Base-by-base conservation (phyloP, 2,797 vertebrate species). In the Myotis pilosus region DNA sequence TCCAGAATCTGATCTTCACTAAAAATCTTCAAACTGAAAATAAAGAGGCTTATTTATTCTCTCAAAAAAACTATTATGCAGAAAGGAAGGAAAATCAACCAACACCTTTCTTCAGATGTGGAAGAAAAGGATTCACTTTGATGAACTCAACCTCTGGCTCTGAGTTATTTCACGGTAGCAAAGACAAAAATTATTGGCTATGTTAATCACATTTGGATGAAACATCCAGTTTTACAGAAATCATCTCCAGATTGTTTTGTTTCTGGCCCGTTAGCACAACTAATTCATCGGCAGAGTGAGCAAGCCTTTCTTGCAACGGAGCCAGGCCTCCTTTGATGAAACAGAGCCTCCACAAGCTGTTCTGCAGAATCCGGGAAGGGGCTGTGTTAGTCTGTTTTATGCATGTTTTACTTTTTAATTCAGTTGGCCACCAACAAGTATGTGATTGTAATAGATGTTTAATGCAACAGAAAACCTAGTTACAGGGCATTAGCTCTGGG, bases 241-340 rank as follows among this genome's bases (percentile, higher is more conserved):
- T 68, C 62, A 41, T 86, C 25, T 55, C 74, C 89, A 95, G 75
- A 95, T 94, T 92, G 64, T 94, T 95, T 93, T 87, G 85, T 94
- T 96, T 95, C 94, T 91, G 94, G 95, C 92, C 91, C 6, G 0
- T 85, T 47, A 72, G 76, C 89, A 91, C 87, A 78, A 72, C 91
- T 86, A 93, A 95, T 93, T 97, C 92, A 93, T 96, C 90, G 78
- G 85, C 75, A 96, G 97, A 94, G 86, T 81, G 90, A 97, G 83
- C 92, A 93, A 91, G 94, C 47, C 84, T 78, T 92, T 75, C 91
- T 79, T 85, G 87, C 33, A 44, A 12, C 13, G 66, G 51, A 95
- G 74, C 93, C 92, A 94, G 93, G 57, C 64, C 92, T 78, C 92
- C 74, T 95, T 80, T 57, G 82, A 79, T 86, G 85, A 95, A 94